Conservation (phyloP, 2,797 vertebrate species). For the Propithecus deckenii region DNA sequence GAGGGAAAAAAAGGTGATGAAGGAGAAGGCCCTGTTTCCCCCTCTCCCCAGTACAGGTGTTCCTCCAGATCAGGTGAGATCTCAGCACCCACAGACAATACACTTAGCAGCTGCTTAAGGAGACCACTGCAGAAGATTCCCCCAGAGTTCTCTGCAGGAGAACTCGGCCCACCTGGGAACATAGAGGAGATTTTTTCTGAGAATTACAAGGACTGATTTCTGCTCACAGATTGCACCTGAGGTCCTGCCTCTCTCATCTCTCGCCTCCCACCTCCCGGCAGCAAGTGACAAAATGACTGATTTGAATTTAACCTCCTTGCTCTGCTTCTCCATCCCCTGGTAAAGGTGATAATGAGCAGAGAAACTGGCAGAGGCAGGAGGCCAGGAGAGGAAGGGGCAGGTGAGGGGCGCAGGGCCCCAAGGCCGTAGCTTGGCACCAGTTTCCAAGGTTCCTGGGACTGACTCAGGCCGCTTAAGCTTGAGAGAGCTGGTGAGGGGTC, state of each 20-base stretch:
- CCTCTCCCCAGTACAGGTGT: not conserved
- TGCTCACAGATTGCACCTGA: slow-evolving; percentile 56
- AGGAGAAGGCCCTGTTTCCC: not conserved
- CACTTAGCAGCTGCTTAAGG: not conserved
- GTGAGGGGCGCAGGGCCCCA: not conserved
- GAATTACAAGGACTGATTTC: slow-evolving; percentile 66
- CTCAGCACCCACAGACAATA: not conserved
- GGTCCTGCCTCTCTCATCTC: not conserved
- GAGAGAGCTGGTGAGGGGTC: not conserved
- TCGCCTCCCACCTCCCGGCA: slow-evolving; percentile 35
- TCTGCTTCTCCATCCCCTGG: slow-evolving; percentile 11
- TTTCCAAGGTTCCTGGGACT: not conserved
- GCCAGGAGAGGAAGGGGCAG: not conserved
- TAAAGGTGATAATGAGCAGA: slow-evolving; percentile 75
- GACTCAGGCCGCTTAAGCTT: not conserved
- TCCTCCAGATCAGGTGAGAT: not conserved
- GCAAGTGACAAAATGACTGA: slow-evolving; percentile 63
- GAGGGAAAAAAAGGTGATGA: not conserved
- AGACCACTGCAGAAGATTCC: not conserved
- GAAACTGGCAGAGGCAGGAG: slow-evolving; percentile 57
- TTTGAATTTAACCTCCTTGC: slow-evolving; percentile 71
- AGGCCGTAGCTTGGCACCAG: not conserved
- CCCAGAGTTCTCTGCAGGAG: slow-evolving; percentile 29
- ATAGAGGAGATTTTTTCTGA: slow-evolving; percentile 25
- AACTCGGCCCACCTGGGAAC: not conserved